phyloP scores from a whole-genome alignment of 1,140 invertebrate species.

The Bathynomus jamesi region DNA sequence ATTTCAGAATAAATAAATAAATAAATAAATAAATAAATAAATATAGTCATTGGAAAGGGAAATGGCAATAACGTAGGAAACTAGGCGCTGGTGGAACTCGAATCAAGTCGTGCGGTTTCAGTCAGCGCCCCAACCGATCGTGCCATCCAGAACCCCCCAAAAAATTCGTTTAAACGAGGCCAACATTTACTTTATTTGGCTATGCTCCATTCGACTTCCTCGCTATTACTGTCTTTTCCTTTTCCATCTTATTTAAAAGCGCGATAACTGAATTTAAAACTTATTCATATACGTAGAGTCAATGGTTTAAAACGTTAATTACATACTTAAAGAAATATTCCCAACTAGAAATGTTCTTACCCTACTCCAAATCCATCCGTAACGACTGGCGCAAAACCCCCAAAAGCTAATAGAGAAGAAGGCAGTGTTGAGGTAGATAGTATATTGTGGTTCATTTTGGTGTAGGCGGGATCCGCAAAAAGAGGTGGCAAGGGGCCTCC shows the following conservation, averaged over 20 bases:
- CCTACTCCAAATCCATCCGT: slow-evolving; percentile 83
- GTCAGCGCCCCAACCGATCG: no score
- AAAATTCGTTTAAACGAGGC: no score
- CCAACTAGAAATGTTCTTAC: slow-evolving; percentile 44
- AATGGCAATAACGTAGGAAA: no score
- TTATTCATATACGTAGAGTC: neutral
- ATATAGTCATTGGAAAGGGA: no score
- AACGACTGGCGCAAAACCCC: slow-evolving; percentile 90
- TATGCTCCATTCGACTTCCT: neutral
- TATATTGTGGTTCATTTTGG: slow-evolving; percentile 76
- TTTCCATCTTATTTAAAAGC: neutral
- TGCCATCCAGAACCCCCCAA: no score
- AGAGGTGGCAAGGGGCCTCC: slow-evolving; percentile 53
- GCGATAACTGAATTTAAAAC: no score
- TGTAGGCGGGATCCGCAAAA: slow-evolving; percentile 72
- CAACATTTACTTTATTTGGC: no score
- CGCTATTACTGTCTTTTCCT: neutral
- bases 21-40: no score
- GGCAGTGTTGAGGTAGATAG: slow-evolving; percentile 91
- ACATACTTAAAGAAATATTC: neutral
- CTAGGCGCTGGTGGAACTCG: no score
- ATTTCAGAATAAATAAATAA: no score
- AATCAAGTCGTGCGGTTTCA: no score
- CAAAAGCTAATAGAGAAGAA: slow-evolving; percentile 75
- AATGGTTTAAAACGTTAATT: neutral